These are phyloP conservation scores for Octopus sinensis DNA, from an alignment of 1,140 invertebrate genomes.

Conservation along the genomic window DNA sequence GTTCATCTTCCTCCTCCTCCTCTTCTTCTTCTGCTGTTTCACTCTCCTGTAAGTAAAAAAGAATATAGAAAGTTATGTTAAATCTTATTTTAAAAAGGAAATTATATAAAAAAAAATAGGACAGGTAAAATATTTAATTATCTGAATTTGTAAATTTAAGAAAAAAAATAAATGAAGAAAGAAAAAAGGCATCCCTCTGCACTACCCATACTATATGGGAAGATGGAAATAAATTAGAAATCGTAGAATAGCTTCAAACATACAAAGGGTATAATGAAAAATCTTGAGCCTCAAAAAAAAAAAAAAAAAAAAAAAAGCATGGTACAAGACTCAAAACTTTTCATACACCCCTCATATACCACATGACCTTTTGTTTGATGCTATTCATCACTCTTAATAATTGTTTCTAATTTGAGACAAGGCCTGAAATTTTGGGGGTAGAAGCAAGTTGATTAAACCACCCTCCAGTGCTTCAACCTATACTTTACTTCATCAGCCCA, in stretches of 20 bases:
- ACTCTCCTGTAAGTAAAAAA: not conserved
- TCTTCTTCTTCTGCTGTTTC: constrained; percentile 1
- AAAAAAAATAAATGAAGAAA: not conserved
- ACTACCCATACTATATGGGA: not conserved
- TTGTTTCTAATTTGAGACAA: too few species aligned
- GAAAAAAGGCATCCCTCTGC: not conserved
- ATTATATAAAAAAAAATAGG: not conserved
- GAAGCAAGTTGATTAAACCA: too few species aligned
- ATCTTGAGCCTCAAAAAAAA: too few species aligned
- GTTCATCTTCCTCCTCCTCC: not conserved
- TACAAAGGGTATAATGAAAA: too few species aligned
- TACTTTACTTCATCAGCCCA: not conserved
- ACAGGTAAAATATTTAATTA: not conserved
- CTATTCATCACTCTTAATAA: too few species aligned
- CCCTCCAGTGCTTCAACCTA: not conserved
- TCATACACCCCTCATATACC: too few species aligned
- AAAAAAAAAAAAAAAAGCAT: too few species aligned
- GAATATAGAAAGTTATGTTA: not conserved
- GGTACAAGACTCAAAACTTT: too few species aligned
- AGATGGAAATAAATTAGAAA: not conserved
- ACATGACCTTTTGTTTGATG: too few species aligned
- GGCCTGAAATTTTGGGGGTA: too few species aligned
- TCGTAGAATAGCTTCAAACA: not conserved
- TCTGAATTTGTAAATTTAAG: not conserved
- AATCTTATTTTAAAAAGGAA: not conserved